These are phyloP conservation scores for Macrocentrus cingulum DNA, from an alignment of 1,140 invertebrate species.

Conservation along the genomic window DNA sequence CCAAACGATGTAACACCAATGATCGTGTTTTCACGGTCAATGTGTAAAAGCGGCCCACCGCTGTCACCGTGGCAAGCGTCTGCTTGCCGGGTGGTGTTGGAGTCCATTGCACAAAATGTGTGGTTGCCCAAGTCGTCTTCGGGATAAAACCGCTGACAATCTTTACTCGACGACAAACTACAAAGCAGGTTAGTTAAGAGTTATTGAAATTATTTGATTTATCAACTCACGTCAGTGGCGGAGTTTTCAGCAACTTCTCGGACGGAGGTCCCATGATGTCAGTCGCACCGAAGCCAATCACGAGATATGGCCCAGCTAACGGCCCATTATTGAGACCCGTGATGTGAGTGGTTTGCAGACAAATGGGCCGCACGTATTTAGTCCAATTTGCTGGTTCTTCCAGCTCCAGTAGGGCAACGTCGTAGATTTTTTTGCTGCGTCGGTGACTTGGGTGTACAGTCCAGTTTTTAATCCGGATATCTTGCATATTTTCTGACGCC, in stretches of 20 bases:
- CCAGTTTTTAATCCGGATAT: constrained; percentile 37
- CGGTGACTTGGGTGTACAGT: constrained; percentile 54
- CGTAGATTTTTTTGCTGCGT: constrained; percentile 52
- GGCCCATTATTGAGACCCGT: constrained; percentile 33
- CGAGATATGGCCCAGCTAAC: constrained; percentile 35
- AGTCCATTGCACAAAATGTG: constrained; percentile 44
- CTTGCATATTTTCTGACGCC: constrained; percentile 34
- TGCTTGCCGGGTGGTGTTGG: constrained; percentile 36
- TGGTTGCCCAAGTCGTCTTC: constrained; percentile 34
- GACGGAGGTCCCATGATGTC: constrained; percentile 28
- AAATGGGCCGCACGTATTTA: constrained; percentile 51
- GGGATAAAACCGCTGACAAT: constrained; percentile 33
- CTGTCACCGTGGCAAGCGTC: constrained; percentile 76
- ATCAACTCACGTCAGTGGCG: constrained; percentile 37
- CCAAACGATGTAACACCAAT: constrained; percentile 75
- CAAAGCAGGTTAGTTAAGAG: not conserved
- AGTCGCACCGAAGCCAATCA: constrained; percentile 48
- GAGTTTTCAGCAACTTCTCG: constrained; percentile 39
- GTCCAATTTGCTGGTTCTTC: constrained; percentile 36
- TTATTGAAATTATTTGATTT: not conserved
- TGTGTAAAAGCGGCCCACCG: constrained; percentile 67
- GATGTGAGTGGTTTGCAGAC: constrained; percentile 47
- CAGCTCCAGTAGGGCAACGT: constrained; percentile 59
- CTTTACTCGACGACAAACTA: constrained; percentile 30
- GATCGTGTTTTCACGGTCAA: constrained; percentile 46